phyloP scores from a whole-genome alignment of 2,113 vertebrate genomes.

The Zootoca vivipara region DNA sequence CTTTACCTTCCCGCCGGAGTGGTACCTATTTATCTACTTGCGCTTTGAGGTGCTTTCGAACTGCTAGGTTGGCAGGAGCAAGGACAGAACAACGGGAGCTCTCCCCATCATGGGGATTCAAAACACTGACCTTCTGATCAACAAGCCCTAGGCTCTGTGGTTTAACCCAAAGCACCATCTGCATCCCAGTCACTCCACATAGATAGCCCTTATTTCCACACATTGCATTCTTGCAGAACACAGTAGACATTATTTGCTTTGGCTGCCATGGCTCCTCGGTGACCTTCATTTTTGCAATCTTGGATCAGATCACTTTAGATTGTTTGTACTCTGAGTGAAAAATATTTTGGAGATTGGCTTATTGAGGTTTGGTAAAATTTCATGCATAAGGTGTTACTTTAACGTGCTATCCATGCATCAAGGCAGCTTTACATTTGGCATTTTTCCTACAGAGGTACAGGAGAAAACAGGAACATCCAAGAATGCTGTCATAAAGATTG shows the following conservation, averaged over 20 bases:
- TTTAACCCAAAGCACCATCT: neutral
- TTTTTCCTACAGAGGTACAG: neutral
- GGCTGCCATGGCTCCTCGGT: neutral
- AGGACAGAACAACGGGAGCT: too few species aligned
- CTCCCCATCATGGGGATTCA: too few species aligned
- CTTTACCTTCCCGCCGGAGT: too few species aligned
- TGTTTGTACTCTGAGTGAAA: neutral
- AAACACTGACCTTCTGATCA: too few species aligned
- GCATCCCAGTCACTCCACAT: too few species aligned
- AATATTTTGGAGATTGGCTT: neutral
- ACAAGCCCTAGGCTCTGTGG: too few species aligned
- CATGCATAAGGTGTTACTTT: neutral
- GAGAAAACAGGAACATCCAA: neutral
- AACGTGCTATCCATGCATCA: neutral
- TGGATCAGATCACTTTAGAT: neutral
- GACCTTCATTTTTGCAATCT: neutral
- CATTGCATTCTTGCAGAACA: neutral
- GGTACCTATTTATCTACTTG: too few species aligned
- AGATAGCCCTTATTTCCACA: neutral
- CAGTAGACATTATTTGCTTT: neutral
- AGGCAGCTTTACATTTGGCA: neutral
- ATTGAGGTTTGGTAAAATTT: neutral
- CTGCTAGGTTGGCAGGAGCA: too few species aligned
- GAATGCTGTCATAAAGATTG: neutral
- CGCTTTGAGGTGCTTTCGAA: too few species aligned